These are phyloP conservation scores for Kradibia gibbosae DNA, from an alignment of 1,140 invertebrate species.

Conservation along the genomic window DNA sequence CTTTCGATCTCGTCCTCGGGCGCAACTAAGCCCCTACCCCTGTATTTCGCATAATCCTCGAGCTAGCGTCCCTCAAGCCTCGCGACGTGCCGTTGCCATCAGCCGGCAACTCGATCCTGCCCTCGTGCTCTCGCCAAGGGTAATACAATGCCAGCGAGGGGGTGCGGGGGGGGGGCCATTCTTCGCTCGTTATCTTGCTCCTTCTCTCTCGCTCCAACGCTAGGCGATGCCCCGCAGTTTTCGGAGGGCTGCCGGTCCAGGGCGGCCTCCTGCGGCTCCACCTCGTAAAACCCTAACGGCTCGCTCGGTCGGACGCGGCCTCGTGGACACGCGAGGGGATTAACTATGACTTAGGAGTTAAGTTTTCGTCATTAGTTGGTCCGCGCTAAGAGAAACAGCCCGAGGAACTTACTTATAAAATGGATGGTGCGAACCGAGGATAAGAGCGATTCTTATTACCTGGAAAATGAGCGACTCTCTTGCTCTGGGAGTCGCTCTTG, in stretches of 20 bases:
- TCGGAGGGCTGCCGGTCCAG: neutral
- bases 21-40: neutral
- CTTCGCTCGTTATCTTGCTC: neutral
- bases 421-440: neutral
- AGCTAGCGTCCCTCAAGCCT: conserved; percentile 14
- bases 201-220: neutral
- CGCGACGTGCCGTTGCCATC: conserved; percentile 8
- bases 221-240: neutral
- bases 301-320: conserved; percentile 40
- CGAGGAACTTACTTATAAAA: conserved; percentile 22
- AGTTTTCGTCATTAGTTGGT: conserved; percentile 68
- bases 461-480: neutral
- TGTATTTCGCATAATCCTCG: conserved; percentile 31
- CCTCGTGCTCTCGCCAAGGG: neutral
- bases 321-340: conserved; percentile 52
- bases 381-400: conserved; percentile 38
- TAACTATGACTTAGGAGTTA: conserved; percentile 70
- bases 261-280: conserved; percentile 19
- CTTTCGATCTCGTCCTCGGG: neutral
- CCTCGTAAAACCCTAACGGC: conserved; percentile 53
- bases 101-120: neutral
- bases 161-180: neutral
- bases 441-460: neutral
- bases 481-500: neutral
- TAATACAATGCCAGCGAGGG: conserved; percentile 12